Conservation (phyloP, 2,113 vertebrate genomes). For the Gavialis gangeticus region DNA sequence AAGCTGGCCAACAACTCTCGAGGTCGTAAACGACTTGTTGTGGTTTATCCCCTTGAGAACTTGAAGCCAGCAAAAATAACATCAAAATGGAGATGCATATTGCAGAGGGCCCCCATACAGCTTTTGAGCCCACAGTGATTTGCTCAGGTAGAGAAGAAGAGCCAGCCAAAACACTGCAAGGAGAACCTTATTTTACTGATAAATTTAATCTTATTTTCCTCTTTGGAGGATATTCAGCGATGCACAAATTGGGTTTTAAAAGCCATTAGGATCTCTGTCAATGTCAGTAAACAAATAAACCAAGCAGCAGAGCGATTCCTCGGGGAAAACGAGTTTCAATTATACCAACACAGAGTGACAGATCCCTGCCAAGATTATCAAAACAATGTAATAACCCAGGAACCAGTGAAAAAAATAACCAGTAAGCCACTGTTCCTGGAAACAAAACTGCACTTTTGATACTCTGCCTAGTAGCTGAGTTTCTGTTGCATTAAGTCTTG, state of each 20-base stretch:
- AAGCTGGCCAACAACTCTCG: neutral
- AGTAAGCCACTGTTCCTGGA: slow-evolving; percentile 32
- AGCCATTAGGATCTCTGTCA: slow-evolving; percentile 78
- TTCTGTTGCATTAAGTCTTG: slow-evolving; percentile 11
- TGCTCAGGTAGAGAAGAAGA: slow-evolving; percentile 34
- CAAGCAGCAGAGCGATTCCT: slow-evolving; percentile 72
- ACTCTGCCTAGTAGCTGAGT: slow-evolving; percentile 12
- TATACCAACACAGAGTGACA: slow-evolving; percentile 69
- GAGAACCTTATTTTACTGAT: slow-evolving; percentile 51
- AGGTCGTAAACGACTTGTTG: slow-evolving; percentile 1
- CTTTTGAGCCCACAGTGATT: neutral
- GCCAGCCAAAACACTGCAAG: slow-evolving; percentile 30
- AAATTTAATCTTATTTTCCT: slow-evolving; percentile 73
- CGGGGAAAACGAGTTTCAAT: slow-evolving; percentile 77
- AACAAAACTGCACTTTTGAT: slow-evolving; percentile 26
- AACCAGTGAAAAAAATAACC: slow-evolving; percentile 67
- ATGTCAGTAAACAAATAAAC: slow-evolving; percentile 79
- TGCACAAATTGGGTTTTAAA: slow-evolving; percentile 78
- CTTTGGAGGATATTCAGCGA: slow-evolving; percentile 72
- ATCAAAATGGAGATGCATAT: neutral
- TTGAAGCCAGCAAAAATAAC: slow-evolving; percentile 37
- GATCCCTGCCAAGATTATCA: slow-evolving; percentile 76
- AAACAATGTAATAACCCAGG: slow-evolving; percentile 67
- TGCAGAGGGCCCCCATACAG: neutral
- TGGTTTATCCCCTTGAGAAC: slow-evolving; percentile 24